Conservation (phyloP, 1,140 invertebrate species). For the Teleogryllus occipitalis region DNA sequence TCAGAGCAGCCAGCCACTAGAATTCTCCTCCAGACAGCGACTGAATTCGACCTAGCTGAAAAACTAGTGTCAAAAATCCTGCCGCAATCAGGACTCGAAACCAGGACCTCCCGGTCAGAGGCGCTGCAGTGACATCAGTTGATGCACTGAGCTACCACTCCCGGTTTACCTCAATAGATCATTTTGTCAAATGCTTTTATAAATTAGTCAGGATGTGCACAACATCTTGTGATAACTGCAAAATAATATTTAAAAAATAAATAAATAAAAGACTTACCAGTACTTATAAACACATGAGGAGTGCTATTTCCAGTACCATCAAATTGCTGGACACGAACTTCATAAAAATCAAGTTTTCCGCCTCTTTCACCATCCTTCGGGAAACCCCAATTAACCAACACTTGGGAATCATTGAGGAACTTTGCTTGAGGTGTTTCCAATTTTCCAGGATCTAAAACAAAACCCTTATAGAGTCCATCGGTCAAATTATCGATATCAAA, state of each 20-base stretch:
- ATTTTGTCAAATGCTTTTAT: no score
- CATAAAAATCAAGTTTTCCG: slow-evolving; percentile 51
- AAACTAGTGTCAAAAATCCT: no score
- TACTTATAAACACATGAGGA: neutral
- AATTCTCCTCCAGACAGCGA: no score
- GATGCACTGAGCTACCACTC: no score
- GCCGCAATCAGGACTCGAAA: no score
- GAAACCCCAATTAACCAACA: slow-evolving; percentile 46
- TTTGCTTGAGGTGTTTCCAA: slow-evolving; percentile 40
- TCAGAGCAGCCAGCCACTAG: no score
- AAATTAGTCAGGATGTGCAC: no score
- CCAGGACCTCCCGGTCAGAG: no score
- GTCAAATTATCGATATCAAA: slow-evolving; percentile 17
- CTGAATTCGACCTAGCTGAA: no score
- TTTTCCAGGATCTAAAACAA: slow-evolving; percentile 37
- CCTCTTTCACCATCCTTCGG: slow-evolving; percentile 49
- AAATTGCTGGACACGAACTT: slow-evolving; percentile 32
- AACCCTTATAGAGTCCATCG: neutral
- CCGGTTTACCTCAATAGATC: no score
- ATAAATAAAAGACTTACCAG: neutral
- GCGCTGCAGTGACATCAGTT: no score
- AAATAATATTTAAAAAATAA: neutral
- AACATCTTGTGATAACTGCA: slow-evolving; percentile 14
- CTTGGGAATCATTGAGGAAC: slow-evolving; percentile 39
- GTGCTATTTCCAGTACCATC: slow-evolving; percentile 27